A percentile compares a stretch with the other conserved stretches of the same genome.
Evolutionary conservation across 2,888 invertebrate genomes (phyloP).

Genomic region (Habrosyne pyritoides): DNA sequence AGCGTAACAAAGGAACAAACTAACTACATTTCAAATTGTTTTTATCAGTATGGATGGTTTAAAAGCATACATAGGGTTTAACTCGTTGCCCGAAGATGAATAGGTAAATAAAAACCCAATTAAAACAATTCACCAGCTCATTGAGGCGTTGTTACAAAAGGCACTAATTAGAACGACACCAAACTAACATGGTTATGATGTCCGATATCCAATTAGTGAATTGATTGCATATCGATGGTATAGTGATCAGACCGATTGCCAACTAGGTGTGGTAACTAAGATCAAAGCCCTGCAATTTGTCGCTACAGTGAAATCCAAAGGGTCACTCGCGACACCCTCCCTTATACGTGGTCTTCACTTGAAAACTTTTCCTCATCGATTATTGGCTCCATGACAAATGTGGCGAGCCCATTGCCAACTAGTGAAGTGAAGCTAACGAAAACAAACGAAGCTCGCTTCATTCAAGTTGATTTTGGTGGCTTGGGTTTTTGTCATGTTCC

Average conservation of each 20-base stretch:
- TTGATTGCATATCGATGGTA: neutral
- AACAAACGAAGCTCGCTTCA: neutral
- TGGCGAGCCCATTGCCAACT: neutral
- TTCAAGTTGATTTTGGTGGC: neutral
- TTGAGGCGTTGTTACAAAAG: too few relatives aligned
- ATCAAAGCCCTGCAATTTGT: slow-evolving; percentile 2
- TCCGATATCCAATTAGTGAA: neutral
- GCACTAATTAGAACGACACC: neutral
- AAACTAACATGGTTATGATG: neutral
- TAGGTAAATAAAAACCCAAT: too few relatives aligned
- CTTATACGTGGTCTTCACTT: neutral
- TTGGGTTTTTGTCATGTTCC: too few relatives aligned
- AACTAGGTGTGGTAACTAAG: neutral
- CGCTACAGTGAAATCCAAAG: neutral
- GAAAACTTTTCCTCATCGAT: slow-evolving; percentile 3
- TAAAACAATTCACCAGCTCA: too few relatives aligned
- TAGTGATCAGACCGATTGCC: neutral
- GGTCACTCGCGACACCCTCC: neutral
- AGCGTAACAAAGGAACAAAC: too few relatives aligned
- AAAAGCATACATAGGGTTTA: too few relatives aligned
- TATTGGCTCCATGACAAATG: slow-evolving; percentile 1
- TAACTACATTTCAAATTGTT: too few relatives aligned
- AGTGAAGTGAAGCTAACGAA: neutral
- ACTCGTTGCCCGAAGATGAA: too few relatives aligned
- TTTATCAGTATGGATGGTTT: too few relatives aligned